A percentile compares a stretch with the other conserved stretches of the same genome.
Evolutionary conservation across 2,113 vertebrate species (phyloP).

Genomic region (Bambusicola thoracicus): DNA sequence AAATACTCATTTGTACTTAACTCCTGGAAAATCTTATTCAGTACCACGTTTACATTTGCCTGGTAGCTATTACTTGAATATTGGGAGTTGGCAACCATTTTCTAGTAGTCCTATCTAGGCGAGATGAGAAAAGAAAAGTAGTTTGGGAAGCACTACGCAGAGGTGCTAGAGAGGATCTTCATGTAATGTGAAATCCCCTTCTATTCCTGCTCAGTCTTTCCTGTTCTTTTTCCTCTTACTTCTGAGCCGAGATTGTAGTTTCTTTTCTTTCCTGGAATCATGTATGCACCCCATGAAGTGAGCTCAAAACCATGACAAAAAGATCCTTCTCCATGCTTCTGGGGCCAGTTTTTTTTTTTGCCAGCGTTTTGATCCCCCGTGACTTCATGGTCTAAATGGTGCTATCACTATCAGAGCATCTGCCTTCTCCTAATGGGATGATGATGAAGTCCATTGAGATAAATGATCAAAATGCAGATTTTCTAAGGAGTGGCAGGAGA

Average conservation of each 20-base stretch:
- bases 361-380: not conserved
- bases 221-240: not conserved
- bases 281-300: not conserved
- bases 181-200: not conserved
- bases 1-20: not conserved
- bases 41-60: not conserved
- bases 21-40: not conserved
- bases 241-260: not conserved
- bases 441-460: not conserved
- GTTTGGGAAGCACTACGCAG: not conserved
- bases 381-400: not conserved
- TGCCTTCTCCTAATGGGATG: not conserved
- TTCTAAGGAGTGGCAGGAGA: not conserved
- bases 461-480: not conserved
- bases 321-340: not conserved
- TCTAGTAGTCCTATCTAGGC: not conserved
- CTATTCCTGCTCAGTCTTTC: not conserved
- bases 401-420: not conserved
- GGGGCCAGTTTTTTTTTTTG: not conserved
- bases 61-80: not conserved
- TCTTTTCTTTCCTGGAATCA: not conserved
- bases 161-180: not conserved
- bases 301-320: not conserved
- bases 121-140: not conserved
- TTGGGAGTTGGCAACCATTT: not conserved